Base-by-base conservation (phyloP, 2,888 invertebrate species). In the Pachymerium ferrugineum region DNA sequence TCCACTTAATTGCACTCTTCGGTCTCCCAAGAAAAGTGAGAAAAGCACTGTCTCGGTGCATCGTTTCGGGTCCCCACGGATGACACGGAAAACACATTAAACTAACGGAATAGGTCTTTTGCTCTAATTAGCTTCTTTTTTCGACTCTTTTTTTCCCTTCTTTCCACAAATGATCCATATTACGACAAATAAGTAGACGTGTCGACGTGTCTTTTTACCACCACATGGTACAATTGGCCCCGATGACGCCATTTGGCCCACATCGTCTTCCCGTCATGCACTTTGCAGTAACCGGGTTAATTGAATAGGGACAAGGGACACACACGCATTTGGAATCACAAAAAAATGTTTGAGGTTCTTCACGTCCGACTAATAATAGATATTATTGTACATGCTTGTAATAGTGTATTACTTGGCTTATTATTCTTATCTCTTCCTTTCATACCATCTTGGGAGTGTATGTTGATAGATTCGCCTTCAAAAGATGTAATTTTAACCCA, bases 31-130 rank as follows among this genome's bases (percentile, higher is more conserved):
- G 19, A 19, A 6, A 47, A 47, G 47, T 22, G 47, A n/a, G n/a
- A n/a, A n/a, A n/a, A n/a, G n/a, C n/a, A n/a, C n/a, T 38, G 38
- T 38, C 38, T 38, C 38, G 38, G 5, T 38, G 38, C 38, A 38
- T 38, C 38, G 47, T 47, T 47, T 19, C 47, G 8, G 22, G 47
- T 47, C 47, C 22, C 47, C 47, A 47, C 8, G 47, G 47, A 47
- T 47, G 47, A 47, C 47, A 47, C 47, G 47, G 19, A 47, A 47
- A 47, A 47, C 47, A 47, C 47, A 47, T 47, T 47, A 47, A 47
- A 47, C 19, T 47, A 3, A 16, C 6, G 47, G 19, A 19, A 47
- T 47, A 47, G 47, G 47, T 47, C 47, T 47, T 47, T 47, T 47
- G 47, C 47, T 47, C 19, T 47, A 38, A 47, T 47, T 47, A 19